A percentile compares a stretch with the other conserved stretches of the same genome.
Evolutionary conservation across 2,888 invertebrate species (phyloP).

Genomic region (Diaprepes abbreviatus): DNA sequence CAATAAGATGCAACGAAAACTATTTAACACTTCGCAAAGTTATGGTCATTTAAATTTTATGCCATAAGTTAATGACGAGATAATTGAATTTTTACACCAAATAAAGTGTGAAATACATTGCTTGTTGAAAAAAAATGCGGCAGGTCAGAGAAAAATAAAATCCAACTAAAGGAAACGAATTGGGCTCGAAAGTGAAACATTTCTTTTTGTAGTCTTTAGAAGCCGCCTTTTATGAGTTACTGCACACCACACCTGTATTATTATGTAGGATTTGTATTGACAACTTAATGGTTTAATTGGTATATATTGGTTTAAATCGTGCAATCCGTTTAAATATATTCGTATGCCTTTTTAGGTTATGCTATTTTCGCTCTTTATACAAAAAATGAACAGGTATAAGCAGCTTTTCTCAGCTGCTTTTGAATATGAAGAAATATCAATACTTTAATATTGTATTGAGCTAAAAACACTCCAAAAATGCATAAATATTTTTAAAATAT

Average conservation of each 20-base stretch:
- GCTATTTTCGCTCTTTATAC: too few species aligned
- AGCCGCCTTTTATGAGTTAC: constrained; percentile 19
- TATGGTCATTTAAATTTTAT: constrained; percentile 25
- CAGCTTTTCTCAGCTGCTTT: too few species aligned
- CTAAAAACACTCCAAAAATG: too few species aligned
- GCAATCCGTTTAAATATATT: neutral
- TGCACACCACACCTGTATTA: constrained; percentile 60
- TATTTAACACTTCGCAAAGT: constrained; percentile 14
- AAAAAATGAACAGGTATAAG: too few species aligned
- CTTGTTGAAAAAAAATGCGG: constrained; percentile 25
- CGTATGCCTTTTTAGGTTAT: neutral
- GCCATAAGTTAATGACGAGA: constrained; percentile 18
- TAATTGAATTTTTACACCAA: constrained; percentile 36
- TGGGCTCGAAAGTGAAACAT: constrained; percentile 14
- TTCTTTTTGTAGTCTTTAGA: constrained; percentile 4
- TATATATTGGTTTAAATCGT: constrained; percentile 56
- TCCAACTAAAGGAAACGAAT: constrained; percentile 25
- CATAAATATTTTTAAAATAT: too few species aligned
- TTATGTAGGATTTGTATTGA: constrained; percentile 64
- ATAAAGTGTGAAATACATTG: constrained; percentile 36
- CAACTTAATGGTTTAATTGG: constrained; percentile 66
- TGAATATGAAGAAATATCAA: too few species aligned
- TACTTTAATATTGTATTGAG: too few species aligned
- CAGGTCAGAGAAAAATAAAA: constrained; percentile 16
- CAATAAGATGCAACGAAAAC: neutral